Conservation (phyloP, 2,797 vertebrate species). For the Phataginus tricuspis region DNA sequence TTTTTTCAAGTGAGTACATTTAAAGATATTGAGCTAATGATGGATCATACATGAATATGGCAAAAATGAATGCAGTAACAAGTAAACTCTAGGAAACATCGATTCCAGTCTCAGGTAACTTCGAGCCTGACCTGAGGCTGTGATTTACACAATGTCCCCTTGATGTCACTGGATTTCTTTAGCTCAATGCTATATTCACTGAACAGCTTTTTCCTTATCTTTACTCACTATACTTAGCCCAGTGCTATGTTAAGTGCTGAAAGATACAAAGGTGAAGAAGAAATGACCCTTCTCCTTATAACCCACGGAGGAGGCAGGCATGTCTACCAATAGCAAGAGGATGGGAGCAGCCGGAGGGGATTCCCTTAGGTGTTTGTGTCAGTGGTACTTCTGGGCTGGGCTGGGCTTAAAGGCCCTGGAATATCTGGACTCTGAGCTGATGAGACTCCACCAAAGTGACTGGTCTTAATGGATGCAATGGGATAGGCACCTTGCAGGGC, state of each 20-base stretch:
- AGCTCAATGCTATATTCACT: background rate
- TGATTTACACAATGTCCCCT: background rate
- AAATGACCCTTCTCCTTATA: background rate
- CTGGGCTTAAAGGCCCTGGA: background rate
- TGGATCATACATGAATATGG: background rate
- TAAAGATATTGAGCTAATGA: constrained; percentile 20
- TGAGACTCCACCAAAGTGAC: background rate
- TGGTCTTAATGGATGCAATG: background rate
- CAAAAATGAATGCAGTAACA: background rate
- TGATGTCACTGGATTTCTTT: background rate
- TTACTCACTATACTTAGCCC: background rate
- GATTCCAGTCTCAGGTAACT: background rate
- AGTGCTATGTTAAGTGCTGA: background rate
- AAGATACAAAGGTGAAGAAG: background rate
- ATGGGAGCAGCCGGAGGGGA: background rate
- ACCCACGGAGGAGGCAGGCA: rapidly evolving
- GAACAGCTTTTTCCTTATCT: background rate
- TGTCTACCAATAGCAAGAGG: background rate
- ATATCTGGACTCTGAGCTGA: background rate
- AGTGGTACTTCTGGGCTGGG: background rate
- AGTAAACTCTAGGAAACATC: background rate
- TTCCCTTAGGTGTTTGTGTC: background rate
- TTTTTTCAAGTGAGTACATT: background rate
- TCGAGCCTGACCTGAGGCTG: background rate
- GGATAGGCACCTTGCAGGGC: background rate